A percentile compares a stretch with the other conserved stretches of the same genome.
Conservation (phyloP, 1,140 invertebrate genomes). For the Bombus superbus region DNA sequence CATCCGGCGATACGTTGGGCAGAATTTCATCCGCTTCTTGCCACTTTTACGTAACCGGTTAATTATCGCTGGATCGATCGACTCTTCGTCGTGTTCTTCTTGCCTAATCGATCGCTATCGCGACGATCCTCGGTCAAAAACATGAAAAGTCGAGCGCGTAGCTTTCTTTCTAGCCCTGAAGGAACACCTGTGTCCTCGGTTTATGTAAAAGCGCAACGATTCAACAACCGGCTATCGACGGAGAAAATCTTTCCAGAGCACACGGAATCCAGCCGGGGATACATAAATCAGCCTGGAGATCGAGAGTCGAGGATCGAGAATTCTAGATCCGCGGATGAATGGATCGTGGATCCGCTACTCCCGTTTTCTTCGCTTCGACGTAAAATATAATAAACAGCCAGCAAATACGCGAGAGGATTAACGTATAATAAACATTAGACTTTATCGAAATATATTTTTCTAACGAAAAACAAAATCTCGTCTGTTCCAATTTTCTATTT, state of each 20-base stretch:
- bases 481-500: no score
- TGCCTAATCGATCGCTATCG: constrained; percentile 27
- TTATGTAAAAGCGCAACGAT: neutral
- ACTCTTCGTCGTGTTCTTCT: constrained; percentile 24
- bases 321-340: constrained; percentile 20
- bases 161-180: neutral
- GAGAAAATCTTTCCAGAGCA: constrained; percentile 2
- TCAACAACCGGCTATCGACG: neutral
- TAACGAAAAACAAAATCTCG: no score
- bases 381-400: no score
- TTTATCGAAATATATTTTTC: no score
- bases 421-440: no score
- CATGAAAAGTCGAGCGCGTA: neutral
- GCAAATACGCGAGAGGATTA: no score
- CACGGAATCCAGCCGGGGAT: neutral
- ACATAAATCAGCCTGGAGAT: constrained; percentile 50
- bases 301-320: constrained; percentile 12
- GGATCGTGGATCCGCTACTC: neutral
- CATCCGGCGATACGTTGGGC: neutral
- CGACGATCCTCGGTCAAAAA: constrained; percentile 37
- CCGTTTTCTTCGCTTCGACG: neutral
- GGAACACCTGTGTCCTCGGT: neutral
- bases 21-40: constrained; percentile 37
- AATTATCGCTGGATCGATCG: constrained; percentile 56
- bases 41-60: constrained; percentile 47